phyloP scores from a whole-genome alignment of 2,797 vertebrate species.

The Pitangus sulphuratus region DNA sequence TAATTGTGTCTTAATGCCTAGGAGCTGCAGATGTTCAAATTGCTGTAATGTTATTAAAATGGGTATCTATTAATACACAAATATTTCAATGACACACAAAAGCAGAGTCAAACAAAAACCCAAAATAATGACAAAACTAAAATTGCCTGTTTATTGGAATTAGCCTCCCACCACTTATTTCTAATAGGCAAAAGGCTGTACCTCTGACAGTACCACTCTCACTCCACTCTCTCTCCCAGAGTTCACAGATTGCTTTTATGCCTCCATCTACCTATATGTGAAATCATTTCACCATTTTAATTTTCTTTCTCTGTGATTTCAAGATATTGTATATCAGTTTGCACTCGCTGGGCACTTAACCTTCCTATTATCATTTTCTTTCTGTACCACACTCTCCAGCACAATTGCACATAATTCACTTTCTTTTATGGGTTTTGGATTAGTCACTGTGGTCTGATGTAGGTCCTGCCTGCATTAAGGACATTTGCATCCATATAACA shows the following conservation, averaged over 20 bases:
- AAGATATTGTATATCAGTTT: slow-evolving; percentile 55
- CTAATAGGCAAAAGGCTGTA: not conserved
- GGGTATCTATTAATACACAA: slow-evolving; percentile 51
- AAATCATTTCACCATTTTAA: slow-evolving; percentile 56
- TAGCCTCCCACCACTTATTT: slow-evolving; percentile 24
- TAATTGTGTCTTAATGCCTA: slow-evolving; percentile 28
- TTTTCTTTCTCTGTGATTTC: slow-evolving; percentile 62
- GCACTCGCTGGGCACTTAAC: slow-evolving; percentile 52
- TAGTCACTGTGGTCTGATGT: not conserved
- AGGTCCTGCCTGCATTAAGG: not conserved
- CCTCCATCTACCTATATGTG: slow-evolving; percentile 40
- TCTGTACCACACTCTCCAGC: not conserved
- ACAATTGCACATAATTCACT: slow-evolving; percentile 20
- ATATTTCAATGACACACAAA: slow-evolving; percentile 38
- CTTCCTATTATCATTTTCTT: slow-evolving; percentile 40
- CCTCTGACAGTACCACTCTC: not conserved
- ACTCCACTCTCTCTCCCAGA: not conserved
- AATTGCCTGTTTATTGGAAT: not conserved
- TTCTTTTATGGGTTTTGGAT: slow-evolving; percentile 4
- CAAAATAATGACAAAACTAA: not conserved
- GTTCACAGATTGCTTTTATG: slow-evolving; percentile 33
- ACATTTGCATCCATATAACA: not conserved
- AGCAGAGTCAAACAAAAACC: not conserved
- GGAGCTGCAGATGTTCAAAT: slow-evolving; percentile 47
- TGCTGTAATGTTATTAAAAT: slow-evolving; percentile 52